phyloP scores from a whole-genome alignment of 2,797 vertebrate genomes.

The Amblyopsis hoosieri region DNA sequence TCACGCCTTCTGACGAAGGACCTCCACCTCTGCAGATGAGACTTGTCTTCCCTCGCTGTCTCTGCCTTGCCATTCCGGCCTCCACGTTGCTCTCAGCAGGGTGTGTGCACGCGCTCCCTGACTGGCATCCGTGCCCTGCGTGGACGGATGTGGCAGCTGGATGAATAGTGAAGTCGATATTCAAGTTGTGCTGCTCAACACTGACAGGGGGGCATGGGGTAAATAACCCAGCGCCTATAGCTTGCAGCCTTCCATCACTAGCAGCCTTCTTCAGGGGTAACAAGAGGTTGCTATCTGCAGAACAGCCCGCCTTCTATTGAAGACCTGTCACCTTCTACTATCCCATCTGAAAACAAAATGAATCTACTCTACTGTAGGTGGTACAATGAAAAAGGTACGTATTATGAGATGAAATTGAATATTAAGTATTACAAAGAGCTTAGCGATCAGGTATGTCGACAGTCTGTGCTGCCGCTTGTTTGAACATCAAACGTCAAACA shows the following conservation, averaged over 20 bases:
- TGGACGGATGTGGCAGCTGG: slow-evolving; percentile 44
- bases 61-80: slow-evolving; percentile 37
- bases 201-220: slow-evolving; percentile 33
- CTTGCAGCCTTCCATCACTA: slow-evolving; percentile 41
- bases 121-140: slow-evolving; percentile 40
- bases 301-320: slow-evolving; percentile 6
- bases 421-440: background rate
- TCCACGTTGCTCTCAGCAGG: slow-evolving; percentile 66
- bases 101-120: slow-evolving; percentile 58
- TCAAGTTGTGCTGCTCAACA: slow-evolving; percentile 60
- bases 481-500: no score
- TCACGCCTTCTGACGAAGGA: slow-evolving; percentile 53
- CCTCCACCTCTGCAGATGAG: slow-evolving; percentile 57
- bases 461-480: no score
- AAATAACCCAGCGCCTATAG: slow-evolving; percentile 17
- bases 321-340: slow-evolving; percentile 8
- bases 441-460: background rate
- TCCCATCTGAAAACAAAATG: slow-evolving; percentile 8
- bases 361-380: no score
- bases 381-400: no score
- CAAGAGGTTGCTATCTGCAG: slow-evolving; percentile 9
- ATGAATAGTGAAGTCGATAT: slow-evolving; percentile 57
- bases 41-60: slow-evolving; percentile 34
- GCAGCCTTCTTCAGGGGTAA: slow-evolving; percentile 12
- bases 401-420: no score